Evolutionary conservation across 2,113 vertebrate genomes (phyloP).

Genomic region (Gobio gobio): DNA sequence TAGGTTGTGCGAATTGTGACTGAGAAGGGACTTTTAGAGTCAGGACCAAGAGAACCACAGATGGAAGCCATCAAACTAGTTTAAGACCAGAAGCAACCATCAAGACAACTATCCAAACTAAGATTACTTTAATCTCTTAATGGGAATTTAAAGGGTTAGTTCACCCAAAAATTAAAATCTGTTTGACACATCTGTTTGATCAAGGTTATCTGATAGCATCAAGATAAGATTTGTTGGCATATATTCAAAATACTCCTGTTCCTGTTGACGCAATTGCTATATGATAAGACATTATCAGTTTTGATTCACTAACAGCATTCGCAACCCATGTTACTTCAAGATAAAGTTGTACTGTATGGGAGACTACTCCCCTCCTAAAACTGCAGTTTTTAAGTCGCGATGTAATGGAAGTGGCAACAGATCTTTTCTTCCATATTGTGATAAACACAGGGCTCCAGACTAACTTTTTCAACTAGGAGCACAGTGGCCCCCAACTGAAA

Average conservation of each 20-base stretch:
- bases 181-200: slow-evolving; percentile 1
- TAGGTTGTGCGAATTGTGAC: background rate
- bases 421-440: no score
- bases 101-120: background rate
- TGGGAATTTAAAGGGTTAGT: background rate
- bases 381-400: background rate
- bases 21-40: slow-evolving; percentile 8
- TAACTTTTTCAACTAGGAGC: no score
- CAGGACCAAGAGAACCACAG: background rate
- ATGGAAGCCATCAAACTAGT: background rate
- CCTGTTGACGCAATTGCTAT: background rate
- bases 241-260: background rate
- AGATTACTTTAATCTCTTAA: background rate
- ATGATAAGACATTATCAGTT: background rate
- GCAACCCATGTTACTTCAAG: background rate
- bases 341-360: background rate
- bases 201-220: background rate
- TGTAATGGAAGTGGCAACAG: no score
- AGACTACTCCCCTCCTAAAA: background rate
- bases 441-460: no score
- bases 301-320: background rate
- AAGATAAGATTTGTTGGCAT: background rate
- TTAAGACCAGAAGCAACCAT: background rate
- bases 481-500: no score
- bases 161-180: background rate